phyloP scores from a whole-genome alignment of 2,888 invertebrate species.

The Drosophila demipolita region DNA sequence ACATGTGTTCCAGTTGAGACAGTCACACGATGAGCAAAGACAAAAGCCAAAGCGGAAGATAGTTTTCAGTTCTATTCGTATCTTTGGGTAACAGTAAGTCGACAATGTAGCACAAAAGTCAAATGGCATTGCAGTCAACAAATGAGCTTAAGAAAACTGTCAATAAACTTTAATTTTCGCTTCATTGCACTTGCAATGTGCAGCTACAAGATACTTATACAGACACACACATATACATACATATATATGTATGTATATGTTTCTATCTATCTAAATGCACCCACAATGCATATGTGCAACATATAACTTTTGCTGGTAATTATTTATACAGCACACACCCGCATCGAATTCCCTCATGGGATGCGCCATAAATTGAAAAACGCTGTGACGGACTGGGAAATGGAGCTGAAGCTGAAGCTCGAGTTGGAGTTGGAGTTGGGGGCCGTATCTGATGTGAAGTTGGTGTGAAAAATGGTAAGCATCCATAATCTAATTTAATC shows the following conservation, averaged over 20 bases:
- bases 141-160: conserved; percentile 75
- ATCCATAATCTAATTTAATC: conserved; percentile 83
- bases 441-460: conserved; percentile 45
- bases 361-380: conserved; percentile 69
- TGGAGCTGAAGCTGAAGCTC: background rate
- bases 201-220: conserved; percentile 31
- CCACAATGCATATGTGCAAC: conserved; percentile 55
- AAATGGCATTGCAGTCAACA: conserved; percentile 58
- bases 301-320: conserved; percentile 77
- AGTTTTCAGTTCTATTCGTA: conserved; percentile 2
- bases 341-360: conserved; percentile 71
- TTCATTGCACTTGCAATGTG: conserved; percentile 68
- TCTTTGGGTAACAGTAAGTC: conserved; percentile 9
- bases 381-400: conserved; percentile 17
- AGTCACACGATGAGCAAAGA: conserved; percentile 40
- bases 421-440: background rate
- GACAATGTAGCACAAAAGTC: conserved; percentile 55
- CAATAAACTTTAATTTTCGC: conserved; percentile 72
- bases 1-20: conserved; percentile 31
- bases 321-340: conserved; percentile 73
- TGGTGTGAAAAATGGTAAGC: conserved; percentile 75
- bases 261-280: conserved; percentile 26
- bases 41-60: conserved; percentile 27
- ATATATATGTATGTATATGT: background rate
- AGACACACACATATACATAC: background rate